phyloP scores from a whole-genome alignment of 2,797 vertebrate genomes.

The Intellagama lesueurii region DNA sequence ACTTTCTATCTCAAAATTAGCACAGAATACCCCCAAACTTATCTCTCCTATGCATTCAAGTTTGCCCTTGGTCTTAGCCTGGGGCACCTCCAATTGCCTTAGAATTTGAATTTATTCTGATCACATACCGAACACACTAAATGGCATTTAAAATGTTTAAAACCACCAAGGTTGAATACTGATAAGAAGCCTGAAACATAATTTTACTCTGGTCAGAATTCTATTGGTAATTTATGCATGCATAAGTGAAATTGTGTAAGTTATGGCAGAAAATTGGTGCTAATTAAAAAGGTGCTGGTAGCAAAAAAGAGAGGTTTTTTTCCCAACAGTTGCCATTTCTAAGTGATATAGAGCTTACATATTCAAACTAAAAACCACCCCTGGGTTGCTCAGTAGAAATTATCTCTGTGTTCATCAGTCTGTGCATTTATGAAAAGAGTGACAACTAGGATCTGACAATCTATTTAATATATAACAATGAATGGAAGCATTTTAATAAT shows the following conservation, averaged over 20 bases:
- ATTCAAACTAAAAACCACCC: neutral
- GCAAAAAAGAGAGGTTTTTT: too few relatives aligned
- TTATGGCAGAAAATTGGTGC: too few relatives aligned
- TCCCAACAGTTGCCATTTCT: too few relatives aligned
- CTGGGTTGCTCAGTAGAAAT: neutral
- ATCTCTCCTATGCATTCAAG: neutral
- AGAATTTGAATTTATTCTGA: neutral
- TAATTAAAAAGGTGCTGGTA: too few relatives aligned
- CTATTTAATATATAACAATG: neutral
- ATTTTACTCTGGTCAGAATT: neutral
- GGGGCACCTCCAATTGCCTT: neutral
- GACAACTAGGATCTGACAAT: neutral
- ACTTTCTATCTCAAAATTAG: neutral
- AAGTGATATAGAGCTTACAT: neutral
- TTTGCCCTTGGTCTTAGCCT: neutral
- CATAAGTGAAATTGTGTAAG: neutral
- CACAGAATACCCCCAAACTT: neutral
- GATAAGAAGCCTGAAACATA: neutral
- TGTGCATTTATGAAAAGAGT: neutral
- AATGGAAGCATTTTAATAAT: neutral
- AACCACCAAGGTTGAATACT: neutral
- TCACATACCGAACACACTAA: neutral
- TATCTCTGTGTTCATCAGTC: neutral
- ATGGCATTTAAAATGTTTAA: neutral
- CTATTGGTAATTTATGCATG: neutral